These are phyloP conservation scores for Siniperca knerii DNA, from an alignment of 2,113 vertebrate species.

Conservation along the genomic window DNA sequence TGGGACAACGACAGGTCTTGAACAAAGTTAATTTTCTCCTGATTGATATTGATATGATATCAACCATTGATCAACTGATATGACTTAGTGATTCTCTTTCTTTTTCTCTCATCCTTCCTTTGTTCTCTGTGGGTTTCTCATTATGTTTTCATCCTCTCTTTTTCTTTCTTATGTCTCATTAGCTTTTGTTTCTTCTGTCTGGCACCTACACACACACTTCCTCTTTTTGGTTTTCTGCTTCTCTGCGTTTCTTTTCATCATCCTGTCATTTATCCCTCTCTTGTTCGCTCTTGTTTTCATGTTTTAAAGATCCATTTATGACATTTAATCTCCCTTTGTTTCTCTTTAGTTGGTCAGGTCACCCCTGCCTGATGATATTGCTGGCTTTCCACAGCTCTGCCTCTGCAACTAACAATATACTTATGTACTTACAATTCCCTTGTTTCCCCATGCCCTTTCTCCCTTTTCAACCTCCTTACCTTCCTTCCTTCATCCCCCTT, in stretches of 20 bases:
- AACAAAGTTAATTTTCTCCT: too few species aligned
- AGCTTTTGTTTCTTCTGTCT: constrained; percentile 12
- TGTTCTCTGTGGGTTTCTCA: constrained; percentile 2
- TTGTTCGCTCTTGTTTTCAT: not conserved
- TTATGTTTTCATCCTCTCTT: not conserved
- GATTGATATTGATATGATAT: too few species aligned
- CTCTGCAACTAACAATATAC: not conserved
- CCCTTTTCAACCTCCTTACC: not conserved
- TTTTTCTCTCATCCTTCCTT: not conserved
- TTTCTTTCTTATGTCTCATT: constrained; percentile 40
- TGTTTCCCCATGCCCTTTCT: constrained; percentile 1
- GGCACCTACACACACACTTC: not conserved
- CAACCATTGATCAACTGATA: too few species aligned
- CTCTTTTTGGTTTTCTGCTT: not conserved
- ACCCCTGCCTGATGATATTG: not conserved
- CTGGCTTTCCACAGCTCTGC: not conserved
- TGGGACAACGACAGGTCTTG: too few species aligned
- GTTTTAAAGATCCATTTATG: not conserved
- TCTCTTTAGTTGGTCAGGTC: not conserved
- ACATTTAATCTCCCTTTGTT: not conserved
- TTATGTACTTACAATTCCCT: constrained; percentile 26
- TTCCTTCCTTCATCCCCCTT: not conserved
- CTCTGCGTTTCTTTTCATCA: not conserved
- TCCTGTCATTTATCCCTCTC: not conserved
- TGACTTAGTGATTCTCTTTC: not conserved